These are phyloP conservation scores for Nephotettix cincticeps DNA, from an alignment of 1,140 invertebrate genomes.

Conservation along the genomic window DNA sequence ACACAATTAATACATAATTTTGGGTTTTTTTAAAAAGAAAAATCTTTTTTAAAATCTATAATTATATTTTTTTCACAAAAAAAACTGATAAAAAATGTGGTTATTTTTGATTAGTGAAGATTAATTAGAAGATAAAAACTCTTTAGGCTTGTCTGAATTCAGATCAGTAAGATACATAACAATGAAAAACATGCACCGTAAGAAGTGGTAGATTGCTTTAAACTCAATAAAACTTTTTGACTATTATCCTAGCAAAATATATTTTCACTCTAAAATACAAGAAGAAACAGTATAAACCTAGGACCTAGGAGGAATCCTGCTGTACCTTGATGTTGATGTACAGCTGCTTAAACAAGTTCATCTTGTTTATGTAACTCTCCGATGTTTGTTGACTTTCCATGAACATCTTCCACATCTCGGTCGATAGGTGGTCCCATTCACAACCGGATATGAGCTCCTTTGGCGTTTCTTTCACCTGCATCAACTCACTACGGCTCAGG, in stretches of 20 bases:
- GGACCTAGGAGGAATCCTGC: too few species aligned
- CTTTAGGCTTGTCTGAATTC: background rate
- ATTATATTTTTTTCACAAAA: too few species aligned
- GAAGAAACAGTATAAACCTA: background rate
- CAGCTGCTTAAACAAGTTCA: constrained; percentile 77
- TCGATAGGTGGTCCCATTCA: constrained; percentile 54
- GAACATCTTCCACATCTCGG: constrained; percentile 78
- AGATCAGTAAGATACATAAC: background rate
- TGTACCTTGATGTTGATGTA: constrained; percentile 70
- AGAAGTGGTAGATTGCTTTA: background rate
- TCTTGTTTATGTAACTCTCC: constrained; percentile 74
- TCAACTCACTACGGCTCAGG: constrained; percentile 50
- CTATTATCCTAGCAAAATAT: background rate
- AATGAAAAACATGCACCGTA: background rate
- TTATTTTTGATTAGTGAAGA: too few species aligned
- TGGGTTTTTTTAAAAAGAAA: too few species aligned
- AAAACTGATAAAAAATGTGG: too few species aligned
- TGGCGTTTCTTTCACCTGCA: constrained; percentile 48
- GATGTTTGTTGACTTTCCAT: constrained; percentile 75
- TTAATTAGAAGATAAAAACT: too few species aligned
- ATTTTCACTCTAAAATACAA: background rate
- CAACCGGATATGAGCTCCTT: constrained; percentile 40
- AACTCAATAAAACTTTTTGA: background rate
- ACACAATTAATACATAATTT: too few species aligned
- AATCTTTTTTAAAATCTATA: too few species aligned